Evolutionary conservation across 2,113 vertebrate species (phyloP).

Genomic region (Pollimyrus isidori): DNA sequence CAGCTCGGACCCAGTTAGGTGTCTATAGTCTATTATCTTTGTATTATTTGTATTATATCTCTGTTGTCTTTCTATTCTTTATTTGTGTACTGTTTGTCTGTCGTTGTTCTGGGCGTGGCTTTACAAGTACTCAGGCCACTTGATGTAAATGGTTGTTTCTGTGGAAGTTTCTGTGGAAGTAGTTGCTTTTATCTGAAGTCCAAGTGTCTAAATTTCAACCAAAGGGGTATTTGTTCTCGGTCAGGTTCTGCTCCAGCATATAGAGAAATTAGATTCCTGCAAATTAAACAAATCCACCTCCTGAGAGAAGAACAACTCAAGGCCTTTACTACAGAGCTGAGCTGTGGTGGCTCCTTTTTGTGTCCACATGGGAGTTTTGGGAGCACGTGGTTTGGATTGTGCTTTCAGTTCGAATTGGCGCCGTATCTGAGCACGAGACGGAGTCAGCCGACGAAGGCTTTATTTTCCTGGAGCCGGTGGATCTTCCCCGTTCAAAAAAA

Average conservation of each 20-base stretch:
- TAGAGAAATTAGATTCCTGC: not conserved
- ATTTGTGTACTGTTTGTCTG: not conserved
- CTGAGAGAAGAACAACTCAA: not conserved
- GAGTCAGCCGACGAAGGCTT: not conserved
- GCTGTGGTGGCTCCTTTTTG: not conserved
- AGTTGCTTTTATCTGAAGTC: not conserved
- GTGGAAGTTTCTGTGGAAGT: not conserved
- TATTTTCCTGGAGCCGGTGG: not conserved
- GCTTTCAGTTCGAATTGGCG: not conserved
- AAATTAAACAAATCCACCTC: not conserved
- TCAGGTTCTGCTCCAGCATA: not conserved
- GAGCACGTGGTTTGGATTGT: not conserved
- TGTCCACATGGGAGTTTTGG: constrained; percentile 3
- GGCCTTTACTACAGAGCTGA: not conserved
- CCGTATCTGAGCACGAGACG: not conserved
- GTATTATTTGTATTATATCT: not conserved
- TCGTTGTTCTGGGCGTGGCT: not conserved
- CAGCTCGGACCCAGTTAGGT: not conserved
- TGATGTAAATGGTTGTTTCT: not conserved
- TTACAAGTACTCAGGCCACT: not conserved
- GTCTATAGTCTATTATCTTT: not conserved
- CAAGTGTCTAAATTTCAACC: not conserved
- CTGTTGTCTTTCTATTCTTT: not conserved
- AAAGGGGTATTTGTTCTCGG: not conserved
- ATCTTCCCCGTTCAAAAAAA: constrained; percentile 15